Conservation (phyloP, 2,888 invertebrate genomes). For the Agrenia bidenticulata region DNA sequence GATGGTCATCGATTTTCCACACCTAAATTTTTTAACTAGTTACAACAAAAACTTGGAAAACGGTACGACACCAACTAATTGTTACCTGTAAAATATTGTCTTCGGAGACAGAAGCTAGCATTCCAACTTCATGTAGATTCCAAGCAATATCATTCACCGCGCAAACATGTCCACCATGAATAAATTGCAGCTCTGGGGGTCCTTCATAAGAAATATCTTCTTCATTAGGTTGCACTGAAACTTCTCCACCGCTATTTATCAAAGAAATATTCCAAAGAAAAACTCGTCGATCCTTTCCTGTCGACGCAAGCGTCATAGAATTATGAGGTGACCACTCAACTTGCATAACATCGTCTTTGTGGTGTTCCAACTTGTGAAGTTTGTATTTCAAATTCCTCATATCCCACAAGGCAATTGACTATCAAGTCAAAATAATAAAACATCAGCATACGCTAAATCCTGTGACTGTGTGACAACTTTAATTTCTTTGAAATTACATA, state of each 20-base stretch:
- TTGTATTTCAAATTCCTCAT: slow-evolving; percentile 24
- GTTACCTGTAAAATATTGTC: slow-evolving; percentile 32
- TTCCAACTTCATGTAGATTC: slow-evolving; percentile 32
- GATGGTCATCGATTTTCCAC: neutral
- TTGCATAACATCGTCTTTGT: slow-evolving; percentile 30
- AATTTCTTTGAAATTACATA: slow-evolving; percentile 12
- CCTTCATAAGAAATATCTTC: slow-evolving; percentile 14
- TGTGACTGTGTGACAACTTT: too few relatives aligned
- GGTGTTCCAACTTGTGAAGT: slow-evolving; percentile 23
- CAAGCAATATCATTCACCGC: slow-evolving; percentile 29
- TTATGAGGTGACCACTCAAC: slow-evolving; percentile 36
- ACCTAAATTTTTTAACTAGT: neutral
- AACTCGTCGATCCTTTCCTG: slow-evolving; percentile 29
- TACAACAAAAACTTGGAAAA: too few relatives aligned
- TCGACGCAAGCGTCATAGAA: slow-evolving; percentile 22
- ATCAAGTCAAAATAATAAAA: slow-evolving; percentile 3
- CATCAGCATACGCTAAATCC: too few relatives aligned
- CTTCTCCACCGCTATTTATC: neutral
- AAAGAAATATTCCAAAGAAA: slow-evolving; percentile 31
- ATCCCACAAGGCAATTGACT: slow-evolving; percentile 19
- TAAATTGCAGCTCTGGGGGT: slow-evolving; percentile 22
- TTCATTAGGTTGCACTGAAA: neutral
- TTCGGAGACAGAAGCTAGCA: slow-evolving; percentile 31
- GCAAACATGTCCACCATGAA: slow-evolving; percentile 30
- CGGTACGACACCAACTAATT: neutral